phyloP scores from a whole-genome alignment of 2,888 invertebrate species.

The Diabrotica balteata region DNA sequence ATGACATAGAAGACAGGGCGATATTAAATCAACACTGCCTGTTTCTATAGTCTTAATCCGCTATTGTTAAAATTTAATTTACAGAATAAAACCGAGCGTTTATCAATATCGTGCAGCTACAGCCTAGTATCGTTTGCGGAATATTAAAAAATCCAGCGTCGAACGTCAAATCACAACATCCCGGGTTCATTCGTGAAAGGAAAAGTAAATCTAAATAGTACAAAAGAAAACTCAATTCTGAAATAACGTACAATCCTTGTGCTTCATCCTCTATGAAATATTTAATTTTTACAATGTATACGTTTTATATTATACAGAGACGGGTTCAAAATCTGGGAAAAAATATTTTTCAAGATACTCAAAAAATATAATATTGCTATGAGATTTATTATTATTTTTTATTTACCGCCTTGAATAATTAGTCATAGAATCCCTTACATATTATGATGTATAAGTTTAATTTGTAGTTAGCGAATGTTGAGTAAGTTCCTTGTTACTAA shows the following conservation, averaged over 20 bases:
- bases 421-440: too few relatives aligned
- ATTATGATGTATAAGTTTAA: too few relatives aligned
- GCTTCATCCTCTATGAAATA: neutral
- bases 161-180: neutral
- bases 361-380: too few relatives aligned
- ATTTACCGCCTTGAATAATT: too few relatives aligned
- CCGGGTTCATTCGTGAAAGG: constrained; percentile 2
- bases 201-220: neutral
- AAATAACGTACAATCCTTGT: neutral
- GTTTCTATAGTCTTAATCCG: neutral
- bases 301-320: constrained; percentile 9
- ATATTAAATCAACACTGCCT: too few relatives aligned
- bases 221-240: constrained; percentile 2
- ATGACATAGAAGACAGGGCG: too few relatives aligned
- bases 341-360: too few relatives aligned
- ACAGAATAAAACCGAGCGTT: neutral
- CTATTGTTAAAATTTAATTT: constrained; percentile 12
- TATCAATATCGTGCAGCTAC: constrained; percentile 5
- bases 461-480: too few relatives aligned
- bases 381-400: too few relatives aligned
- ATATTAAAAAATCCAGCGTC: constrained; percentile 4
- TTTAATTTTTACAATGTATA: constrained; percentile 9
- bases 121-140: constrained; percentile 2
- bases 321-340: too few relatives aligned
- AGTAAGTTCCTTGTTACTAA: too few relatives aligned